phyloP scores from a whole-genome alignment of 1,140 invertebrate genomes.

The Drosophila elegans region DNA sequence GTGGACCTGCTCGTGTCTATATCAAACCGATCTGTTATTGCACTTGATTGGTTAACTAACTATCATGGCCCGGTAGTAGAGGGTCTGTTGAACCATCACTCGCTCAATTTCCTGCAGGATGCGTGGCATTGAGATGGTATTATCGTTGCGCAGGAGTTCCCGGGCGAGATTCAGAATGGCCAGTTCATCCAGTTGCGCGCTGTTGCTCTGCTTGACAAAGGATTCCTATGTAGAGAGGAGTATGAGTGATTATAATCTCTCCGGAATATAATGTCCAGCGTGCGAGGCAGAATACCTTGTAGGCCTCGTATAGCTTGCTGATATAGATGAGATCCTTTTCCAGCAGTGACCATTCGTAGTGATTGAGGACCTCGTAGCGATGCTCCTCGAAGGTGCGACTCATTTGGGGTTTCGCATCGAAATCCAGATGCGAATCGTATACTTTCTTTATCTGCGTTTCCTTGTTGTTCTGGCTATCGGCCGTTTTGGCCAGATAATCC shows the following conservation, averaged over 20 bases:
- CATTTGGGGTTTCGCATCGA: conserved; percentile 54
- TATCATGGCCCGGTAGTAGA: conserved; percentile 88
- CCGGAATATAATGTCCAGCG: neutral
- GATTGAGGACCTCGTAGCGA: conserved; percentile 64
- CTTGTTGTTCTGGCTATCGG: conserved; percentile 61
- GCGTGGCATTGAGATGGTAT: conserved; percentile 70
- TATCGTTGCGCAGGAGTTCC: conserved; percentile 85
- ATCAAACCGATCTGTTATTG: neutral
- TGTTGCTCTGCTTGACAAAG: conserved; percentile 35
- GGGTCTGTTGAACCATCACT: conserved; percentile 85
- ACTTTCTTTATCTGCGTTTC: conserved; percentile 72
- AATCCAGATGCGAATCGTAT: conserved; percentile 66
- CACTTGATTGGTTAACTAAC: conserved; percentile 85
- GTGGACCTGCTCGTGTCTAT: no score
- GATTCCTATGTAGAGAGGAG: conserved; percentile 7
- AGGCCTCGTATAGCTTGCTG: conserved; percentile 67
- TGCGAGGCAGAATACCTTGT: conserved; percentile 51
- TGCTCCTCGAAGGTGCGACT: conserved; percentile 39
- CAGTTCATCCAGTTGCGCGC: conserved; percentile 69
- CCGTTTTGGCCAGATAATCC: conserved; percentile 69
- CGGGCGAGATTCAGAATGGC: conserved; percentile 88
- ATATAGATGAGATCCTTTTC: conserved; percentile 66
- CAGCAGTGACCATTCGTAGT: conserved; percentile 80
- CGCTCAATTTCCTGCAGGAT: conserved; percentile 72
- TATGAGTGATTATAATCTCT: neutral